Evolutionary conservation across 2,797 vertebrate species (phyloP), one percentile per base, ranked within the genome.

Genomic region (Smutsia gigantea): DNA sequence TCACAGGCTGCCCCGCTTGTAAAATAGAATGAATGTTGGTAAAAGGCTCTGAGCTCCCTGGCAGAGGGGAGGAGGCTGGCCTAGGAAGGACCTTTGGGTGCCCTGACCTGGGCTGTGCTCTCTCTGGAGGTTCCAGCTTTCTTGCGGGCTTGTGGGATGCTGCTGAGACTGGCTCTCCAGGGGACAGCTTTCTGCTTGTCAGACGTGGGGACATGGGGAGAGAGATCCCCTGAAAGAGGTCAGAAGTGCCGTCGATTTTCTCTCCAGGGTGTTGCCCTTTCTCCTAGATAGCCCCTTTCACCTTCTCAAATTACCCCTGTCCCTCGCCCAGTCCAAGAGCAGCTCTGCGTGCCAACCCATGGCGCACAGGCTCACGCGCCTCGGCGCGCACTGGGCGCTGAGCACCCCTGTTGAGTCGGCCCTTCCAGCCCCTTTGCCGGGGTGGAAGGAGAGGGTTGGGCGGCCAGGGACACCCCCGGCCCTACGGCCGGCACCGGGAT

Each of bases 331-430:
- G 7, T n/a, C 59, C 87, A 1, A 78, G 55, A 77, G 5, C 75
- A 4, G 61, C 27, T 31, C 37, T 0, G 51, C 18, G 0, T 1
- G 3, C 3, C 0, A 8, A 7, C 42, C 5, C 0, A 12, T 17
- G 15, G 85, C 84, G 34, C 86, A 19, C 37, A 2, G 25, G 31
- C 55, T 63, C 0, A 9, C 10, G 87, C 27, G 53, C 12, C 53
- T n/a, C 4, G 13, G n/a, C 2, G 25, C 46, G 18, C 83, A 2
- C n/a, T 7, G 11, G n/a, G 59, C 27, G 5, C 49, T 4, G 3
- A 1, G 64, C n/a, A 37, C 68, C 46, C 68, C 11, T 2, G 5
- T 66, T 2, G 37, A 51, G 37, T 7, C 57, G 57, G 17, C 25
- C 39, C 51, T 51, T 29, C 25, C 46, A 37, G 82, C 14, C 18